Evolutionary conservation across 2,113 vertebrate genomes (phyloP).

Genomic region (Tor tambroides): DNA sequence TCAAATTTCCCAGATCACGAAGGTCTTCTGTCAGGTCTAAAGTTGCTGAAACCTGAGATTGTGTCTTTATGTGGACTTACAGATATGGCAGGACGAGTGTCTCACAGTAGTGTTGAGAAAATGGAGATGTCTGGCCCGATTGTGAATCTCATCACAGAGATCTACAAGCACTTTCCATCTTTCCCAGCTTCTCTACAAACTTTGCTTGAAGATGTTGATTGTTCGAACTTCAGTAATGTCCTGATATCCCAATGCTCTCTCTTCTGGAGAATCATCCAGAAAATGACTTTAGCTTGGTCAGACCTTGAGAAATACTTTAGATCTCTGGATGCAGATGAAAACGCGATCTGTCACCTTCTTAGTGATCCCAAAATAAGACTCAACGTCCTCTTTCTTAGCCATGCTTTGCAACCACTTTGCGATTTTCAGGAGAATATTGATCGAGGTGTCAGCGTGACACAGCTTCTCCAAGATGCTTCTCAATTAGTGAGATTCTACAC

Average conservation of each 20-base stretch:
- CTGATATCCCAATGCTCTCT: constrained; percentile 51
- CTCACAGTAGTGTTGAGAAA: constrained; percentile 58
- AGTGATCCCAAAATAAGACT: constrained; percentile 56
- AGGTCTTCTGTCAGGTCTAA: constrained; percentile 55
- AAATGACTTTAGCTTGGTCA: constrained; percentile 64
- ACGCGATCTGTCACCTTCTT: constrained; percentile 53
- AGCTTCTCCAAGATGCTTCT: constrained; percentile 60
- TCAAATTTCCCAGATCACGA: constrained; percentile 51
- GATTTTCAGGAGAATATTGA: constrained; percentile 61
- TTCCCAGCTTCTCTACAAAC: constrained; percentile 54
- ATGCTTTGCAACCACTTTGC: constrained; percentile 67
- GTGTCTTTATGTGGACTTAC: constrained; percentile 67
- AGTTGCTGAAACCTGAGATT: constrained; percentile 51
- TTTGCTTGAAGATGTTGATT: constrained; percentile 47
- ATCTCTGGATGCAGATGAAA: not conserved
- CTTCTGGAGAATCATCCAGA: constrained; percentile 59
- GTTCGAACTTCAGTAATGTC: not conserved
- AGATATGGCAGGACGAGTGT: constrained; percentile 59
- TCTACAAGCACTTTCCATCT: constrained; percentile 62
- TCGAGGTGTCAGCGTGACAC: not conserved
- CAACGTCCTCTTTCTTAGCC: constrained; percentile 68
- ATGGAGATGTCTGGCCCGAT: constrained; percentile 56
- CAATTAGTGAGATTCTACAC: constrained; percentile 60
- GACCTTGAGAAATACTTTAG: constrained; percentile 65
- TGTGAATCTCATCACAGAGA: constrained; percentile 60